A percentile compares a stretch with the other conserved stretches of the same genome.
Evolutionary conservation across 2,888 invertebrate genomes (phyloP).

Genomic region (Netelia inedita): DNA sequence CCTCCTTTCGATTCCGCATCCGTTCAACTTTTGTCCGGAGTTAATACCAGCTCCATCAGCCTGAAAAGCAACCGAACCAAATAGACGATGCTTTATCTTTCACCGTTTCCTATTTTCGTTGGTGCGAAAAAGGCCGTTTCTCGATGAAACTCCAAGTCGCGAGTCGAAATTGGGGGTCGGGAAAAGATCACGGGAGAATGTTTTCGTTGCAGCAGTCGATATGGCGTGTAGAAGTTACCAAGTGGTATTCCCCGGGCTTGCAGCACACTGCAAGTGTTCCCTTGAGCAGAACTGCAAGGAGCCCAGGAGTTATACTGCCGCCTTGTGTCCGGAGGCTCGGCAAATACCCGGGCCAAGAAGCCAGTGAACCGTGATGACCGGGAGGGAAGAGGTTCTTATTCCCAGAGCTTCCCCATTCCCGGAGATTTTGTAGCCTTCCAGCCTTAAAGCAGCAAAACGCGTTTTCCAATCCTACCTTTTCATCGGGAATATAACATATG

Average conservation of each 20-base stretch:
- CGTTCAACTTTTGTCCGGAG: neutral
- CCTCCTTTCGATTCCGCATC: neutral
- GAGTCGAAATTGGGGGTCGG: constrained; percentile 2
- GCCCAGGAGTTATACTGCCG: constrained; percentile 19
- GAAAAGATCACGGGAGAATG: constrained; percentile 29
- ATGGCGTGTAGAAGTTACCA: neutral
- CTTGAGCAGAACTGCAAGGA: constrained; percentile 1
- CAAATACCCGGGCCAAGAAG: constrained; percentile 23
- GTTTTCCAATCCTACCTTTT: constrained; percentile 40
- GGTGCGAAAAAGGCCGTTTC: constrained; percentile 8
- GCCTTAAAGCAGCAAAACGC: constrained; percentile 15
- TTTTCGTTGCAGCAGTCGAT: neutral
- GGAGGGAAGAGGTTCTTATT: constrained; percentile 14
- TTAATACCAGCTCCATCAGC: constrained; percentile 7
- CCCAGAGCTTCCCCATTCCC: constrained; percentile 5
- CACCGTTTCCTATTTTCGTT: constrained; percentile 17
- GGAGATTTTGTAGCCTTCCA: constrained; percentile 2
- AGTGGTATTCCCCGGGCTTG: neutral
- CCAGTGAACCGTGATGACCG: constrained; percentile 48
- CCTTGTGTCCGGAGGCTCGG: constrained; percentile 22
- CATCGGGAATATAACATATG: constrained; percentile 41
- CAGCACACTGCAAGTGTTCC: neutral
- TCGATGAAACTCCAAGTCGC: neutral
- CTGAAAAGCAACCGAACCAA: constrained; percentile 19
- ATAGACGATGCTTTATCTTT: constrained; percentile 13